Evolutionary conservation across 2,797 vertebrate genomes (phyloP).

Genomic region (Cephalopachus bancanus): DNA sequence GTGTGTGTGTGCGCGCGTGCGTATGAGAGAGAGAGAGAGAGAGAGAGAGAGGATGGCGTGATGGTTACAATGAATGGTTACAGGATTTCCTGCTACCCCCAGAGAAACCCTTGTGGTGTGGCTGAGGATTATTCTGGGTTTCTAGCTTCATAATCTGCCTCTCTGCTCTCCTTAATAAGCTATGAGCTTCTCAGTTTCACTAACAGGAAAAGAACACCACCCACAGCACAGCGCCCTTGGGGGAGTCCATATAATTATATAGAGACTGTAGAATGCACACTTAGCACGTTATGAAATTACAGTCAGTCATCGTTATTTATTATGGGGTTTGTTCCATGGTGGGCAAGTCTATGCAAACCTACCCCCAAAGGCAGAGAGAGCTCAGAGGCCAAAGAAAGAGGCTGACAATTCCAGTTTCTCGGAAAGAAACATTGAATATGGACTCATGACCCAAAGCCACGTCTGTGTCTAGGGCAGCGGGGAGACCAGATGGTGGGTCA

Average conservation of each 20-base stretch:
- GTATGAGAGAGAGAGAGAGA: not conserved
- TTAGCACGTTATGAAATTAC: not conserved
- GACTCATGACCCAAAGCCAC: not conserved
- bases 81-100: too few species aligned
- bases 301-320: constrained; percentile 41
- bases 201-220: not conserved
- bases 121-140: too few species aligned
- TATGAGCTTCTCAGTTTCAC: not conserved
- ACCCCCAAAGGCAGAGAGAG: not conserved
- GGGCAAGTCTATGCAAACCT: not conserved
- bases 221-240: not conserved
- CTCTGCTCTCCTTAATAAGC: not conserved
- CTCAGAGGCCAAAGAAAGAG: not conserved
- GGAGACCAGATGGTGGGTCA: not conserved
- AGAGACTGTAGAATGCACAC: too few species aligned
- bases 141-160: not conserved
- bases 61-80: not conserved
- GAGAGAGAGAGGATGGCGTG: not conserved
- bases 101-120: too few species aligned
- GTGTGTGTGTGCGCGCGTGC: not conserved
- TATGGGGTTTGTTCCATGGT: not conserved
- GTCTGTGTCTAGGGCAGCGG: not conserved
- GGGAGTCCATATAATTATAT: not conserved
- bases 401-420: not conserved
- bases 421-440: not conserved